These are phyloP conservation scores for Meleagris gallopavo DNA, from an alignment of 2,113 vertebrate species.

Conservation along the genomic window DNA sequence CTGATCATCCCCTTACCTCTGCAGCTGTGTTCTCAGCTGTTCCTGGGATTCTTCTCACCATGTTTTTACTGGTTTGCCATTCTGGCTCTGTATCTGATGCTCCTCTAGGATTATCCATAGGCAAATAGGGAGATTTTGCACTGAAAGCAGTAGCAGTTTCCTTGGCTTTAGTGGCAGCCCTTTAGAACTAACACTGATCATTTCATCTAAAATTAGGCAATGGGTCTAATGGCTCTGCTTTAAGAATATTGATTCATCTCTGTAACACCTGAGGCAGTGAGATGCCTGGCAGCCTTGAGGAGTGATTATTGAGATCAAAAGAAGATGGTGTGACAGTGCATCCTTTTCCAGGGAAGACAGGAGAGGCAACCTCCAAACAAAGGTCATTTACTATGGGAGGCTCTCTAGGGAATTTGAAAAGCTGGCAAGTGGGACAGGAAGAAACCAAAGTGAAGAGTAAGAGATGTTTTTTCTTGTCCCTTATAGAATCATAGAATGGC, in stretches of 20 bases:
- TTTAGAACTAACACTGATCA: background rate
- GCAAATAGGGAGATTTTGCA: background rate
- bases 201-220: background rate
- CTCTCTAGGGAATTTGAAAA: conserved; percentile 62
- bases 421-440: conserved; percentile 41
- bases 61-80: background rate
- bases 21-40: background rate
- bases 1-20: background rate
- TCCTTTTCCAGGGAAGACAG: conserved; percentile 66
- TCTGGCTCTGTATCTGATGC: background rate
- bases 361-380: conserved; percentile 48
- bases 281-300: conserved; percentile 39
- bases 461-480: conserved; percentile 13
- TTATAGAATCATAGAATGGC: too few relatives aligned
- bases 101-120: background rate
- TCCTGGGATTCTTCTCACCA: background rate
- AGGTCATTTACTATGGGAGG: conserved; percentile 37
- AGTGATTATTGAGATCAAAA: conserved; percentile 69
- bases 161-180: background rate
- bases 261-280: conserved; percentile 63
- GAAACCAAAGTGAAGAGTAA: conserved; percentile 24
- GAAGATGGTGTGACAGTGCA: conserved; percentile 31
- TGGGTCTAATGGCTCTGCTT: background rate
- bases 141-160: background rate
- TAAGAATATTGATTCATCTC: conserved; percentile 51